phyloP scores from a whole-genome alignment of 2,113 vertebrate genomes.

The Rattus rattus region DNA sequence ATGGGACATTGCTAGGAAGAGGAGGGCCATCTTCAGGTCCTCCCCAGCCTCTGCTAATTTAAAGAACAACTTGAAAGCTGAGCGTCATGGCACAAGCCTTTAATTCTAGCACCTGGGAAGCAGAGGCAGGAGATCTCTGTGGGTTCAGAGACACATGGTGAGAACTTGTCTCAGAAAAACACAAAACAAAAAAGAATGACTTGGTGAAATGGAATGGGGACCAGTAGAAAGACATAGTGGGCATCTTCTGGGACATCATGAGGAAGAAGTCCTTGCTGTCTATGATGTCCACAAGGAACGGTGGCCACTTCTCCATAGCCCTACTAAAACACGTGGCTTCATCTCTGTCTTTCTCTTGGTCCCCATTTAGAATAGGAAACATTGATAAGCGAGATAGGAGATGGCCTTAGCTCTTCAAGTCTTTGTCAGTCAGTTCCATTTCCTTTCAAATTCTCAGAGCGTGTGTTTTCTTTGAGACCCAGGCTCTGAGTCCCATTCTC shows the following conservation, averaged over 20 bases:
- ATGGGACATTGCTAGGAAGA: neutral
- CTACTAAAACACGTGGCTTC: neutral
- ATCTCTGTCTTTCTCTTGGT: accelerated
- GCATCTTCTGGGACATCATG: neutral
- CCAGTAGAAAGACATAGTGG: no score
- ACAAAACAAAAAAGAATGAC: neutral
- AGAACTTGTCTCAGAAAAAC: neutral
- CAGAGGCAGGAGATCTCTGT: neutral
- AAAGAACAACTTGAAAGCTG: neutral
- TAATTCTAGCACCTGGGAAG: neutral
- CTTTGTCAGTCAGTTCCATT: neutral
- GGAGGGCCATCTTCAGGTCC: neutral
- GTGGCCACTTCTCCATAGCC: accelerated
- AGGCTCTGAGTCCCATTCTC: neutral
- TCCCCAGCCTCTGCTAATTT: neutral
- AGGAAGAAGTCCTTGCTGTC: neutral
- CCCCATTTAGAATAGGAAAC: neutral
- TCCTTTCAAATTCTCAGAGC: neutral
- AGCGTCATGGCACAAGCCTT: neutral
- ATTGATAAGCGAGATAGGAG: neutral
- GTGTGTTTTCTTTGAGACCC: neutral
- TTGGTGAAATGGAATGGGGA: neutral
- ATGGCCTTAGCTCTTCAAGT: neutral
- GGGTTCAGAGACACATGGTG: neutral
- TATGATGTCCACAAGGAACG: accelerated